Conservation (phyloP, 2,113 vertebrate genomes). For the Grallaria varia region DNA sequence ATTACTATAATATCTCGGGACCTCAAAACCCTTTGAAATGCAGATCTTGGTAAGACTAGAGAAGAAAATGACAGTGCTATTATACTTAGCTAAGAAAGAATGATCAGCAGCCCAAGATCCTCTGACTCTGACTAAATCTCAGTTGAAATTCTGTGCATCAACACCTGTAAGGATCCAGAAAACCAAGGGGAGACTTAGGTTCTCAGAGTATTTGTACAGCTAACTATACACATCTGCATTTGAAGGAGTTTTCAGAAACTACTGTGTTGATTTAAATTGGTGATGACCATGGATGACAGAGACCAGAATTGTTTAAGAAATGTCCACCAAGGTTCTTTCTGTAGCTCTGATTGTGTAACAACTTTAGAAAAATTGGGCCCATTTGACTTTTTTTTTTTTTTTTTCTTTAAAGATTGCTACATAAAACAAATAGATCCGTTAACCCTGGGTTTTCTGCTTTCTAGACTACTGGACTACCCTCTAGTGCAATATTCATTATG, state of each 20-base stretch:
- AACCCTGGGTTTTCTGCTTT: background rate
- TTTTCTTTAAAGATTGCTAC: background rate
- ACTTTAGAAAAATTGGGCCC: rapidly evolving
- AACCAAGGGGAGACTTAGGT: background rate
- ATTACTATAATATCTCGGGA: background rate
- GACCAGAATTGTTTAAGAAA: background rate
- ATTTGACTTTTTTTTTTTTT: background rate
- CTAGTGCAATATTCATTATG: background rate
- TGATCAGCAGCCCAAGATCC: background rate
- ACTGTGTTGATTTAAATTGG: rapidly evolving
- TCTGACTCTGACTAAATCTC: background rate
- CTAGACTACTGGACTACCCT: background rate
- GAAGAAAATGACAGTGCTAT: background rate
- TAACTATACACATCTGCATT: background rate
- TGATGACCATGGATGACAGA: rapidly evolving
- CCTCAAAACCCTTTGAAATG: background rate
- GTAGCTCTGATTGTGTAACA: background rate
- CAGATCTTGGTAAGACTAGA: background rate
- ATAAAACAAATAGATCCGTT: background rate
- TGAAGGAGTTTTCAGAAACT: background rate
- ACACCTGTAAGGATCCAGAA: background rate
- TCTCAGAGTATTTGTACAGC: background rate
- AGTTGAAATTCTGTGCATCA: background rate
- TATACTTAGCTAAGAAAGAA: background rate
- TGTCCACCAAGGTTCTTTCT: background rate